Percentiles rank a stretch among this genome's conserved stretches.
phyloP scores from a whole-genome alignment of 2,888 invertebrate species.

The Tortrix viridana region DNA sequence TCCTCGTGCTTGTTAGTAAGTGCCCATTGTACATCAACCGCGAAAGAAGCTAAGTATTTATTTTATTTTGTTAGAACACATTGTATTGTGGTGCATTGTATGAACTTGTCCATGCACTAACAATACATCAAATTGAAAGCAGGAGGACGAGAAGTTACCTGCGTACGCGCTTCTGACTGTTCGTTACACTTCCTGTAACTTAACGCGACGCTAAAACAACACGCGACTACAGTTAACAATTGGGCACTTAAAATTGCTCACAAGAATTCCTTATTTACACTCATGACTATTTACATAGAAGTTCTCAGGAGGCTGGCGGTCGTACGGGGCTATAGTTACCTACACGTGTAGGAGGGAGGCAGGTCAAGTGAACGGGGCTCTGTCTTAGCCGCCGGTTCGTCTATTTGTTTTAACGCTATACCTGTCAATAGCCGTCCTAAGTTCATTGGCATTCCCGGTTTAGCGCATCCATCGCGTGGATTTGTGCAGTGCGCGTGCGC shows the following conservation, averaged over 20 bases:
- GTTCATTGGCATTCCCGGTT: slow-evolving; percentile 82
- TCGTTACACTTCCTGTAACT: slow-evolving; percentile 40
- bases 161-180: slow-evolving; percentile 22
- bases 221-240: slow-evolving; percentile 47
- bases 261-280: slow-evolving; percentile 77
- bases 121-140: slow-evolving; percentile 19
- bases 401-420: slow-evolving; percentile 83
- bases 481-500: slow-evolving; percentile 73
- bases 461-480: slow-evolving; percentile 79
- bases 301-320: slow-evolving; percentile 75
- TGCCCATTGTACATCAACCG: slow-evolving; percentile 34
- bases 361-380: slow-evolving; percentile 80
- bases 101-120: slow-evolving; percentile 25
- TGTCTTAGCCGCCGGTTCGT: slow-evolving; percentile 76
- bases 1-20: slow-evolving; percentile 43
- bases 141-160: slow-evolving; percentile 19
- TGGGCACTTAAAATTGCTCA: slow-evolving; percentile 58
- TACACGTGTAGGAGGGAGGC: slow-evolving; percentile 52
- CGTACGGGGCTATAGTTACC: slow-evolving; percentile 48
- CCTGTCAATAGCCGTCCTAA: slow-evolving; percentile 81
- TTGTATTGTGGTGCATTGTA: slow-evolving; percentile 23
- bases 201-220: slow-evolving; percentile 40
- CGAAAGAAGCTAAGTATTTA: slow-evolving; percentile 33
- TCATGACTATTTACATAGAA: slow-evolving; percentile 76
- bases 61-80: slow-evolving; percentile 34